Evolutionary conservation across 2,797 vertebrate species (phyloP), one percentile per base, ranked within the genome.

Genomic region (Aphelocoma californica): DNA sequence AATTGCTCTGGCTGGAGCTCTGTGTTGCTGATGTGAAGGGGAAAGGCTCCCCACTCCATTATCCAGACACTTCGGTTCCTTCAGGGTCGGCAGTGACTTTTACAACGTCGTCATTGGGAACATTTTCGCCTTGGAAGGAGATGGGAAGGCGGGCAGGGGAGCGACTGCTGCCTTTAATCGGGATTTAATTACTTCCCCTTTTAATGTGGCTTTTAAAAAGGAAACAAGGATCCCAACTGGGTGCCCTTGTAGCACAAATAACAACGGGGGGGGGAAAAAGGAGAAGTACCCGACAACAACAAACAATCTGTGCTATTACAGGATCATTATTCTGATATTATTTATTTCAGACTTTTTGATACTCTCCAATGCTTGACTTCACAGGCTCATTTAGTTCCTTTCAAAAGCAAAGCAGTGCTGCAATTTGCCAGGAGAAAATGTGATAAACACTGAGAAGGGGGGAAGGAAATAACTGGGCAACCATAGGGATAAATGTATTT

Each of bases 321-420:
- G 89, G 56, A 94, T 92, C 95, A 86, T 97, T 97, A 95, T 96
- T 91, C 90, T 89, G 88, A 71, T 91, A 86, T 85, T 96, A 96
- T 97, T 97, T 97, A 92, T 96, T 93, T 95, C 94, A 90, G 94
- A 87, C 83, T 90, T 94, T 47, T 38, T 73, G 92, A 86, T 90
- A 66, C 79, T 95, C 92, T 96, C 92, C 93, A 77, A 14, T 95
- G 96, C 93, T 96, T 91, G 92, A 75, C 95, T 96, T 97, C 94
- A 74, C 88, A 81, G 61, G 47, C 85, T 94, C 92, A 81, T 97
- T 97, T 95, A 48, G 53, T 84, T 83, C 73, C 51, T 93, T 87
- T 95, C 84, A 74, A 60, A 74, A 86, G 75, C 65, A 51, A 92
- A 81, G 84, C 86, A 81, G 54, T 19, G 18, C 74, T 79, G 69